Evolutionary conservation across 2,797 vertebrate species (phyloP), one percentile per base, ranked within the genome.

Genomic region (Lepidocolaptes lacrymiger): DNA sequence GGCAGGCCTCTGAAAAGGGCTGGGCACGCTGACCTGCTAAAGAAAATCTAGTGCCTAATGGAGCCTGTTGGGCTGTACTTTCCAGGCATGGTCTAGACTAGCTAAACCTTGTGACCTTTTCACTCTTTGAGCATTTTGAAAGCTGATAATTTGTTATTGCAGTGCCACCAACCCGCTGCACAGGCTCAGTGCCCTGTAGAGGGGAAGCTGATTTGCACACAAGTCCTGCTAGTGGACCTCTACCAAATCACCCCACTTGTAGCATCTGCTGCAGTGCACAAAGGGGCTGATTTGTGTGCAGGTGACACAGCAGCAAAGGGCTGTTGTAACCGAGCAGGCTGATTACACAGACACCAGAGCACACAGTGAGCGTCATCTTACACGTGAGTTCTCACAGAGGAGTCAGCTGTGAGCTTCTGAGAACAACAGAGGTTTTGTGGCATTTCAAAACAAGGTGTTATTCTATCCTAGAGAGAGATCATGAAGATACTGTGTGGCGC

Each of bases 61-160:
- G 67, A 75, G 67, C 81, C 74, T 82, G 28, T 48, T 85, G 76
- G 23, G 44, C 61, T 87, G 63, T 89, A 93, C 82, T 93, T 97
- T 96, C 96, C 96, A 95, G 97, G 92, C 96, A 89, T 84, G 94
- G 96, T 95, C 94, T 94, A 96, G 97, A 92, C 95, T 93, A 86
- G 82, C 91, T 95, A 95, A 94, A 88, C 90, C 74, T 79, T 64
- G 55, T 88, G 96, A 95, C 73, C 67, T 59, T 87, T 94, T 78
- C 58, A 61, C 54, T 48, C 52, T 61, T 4, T 55, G 77, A 95
- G 74, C 72, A 49, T 89, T 91, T 44, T 91, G 80, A 91, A 93
- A 91, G 93, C 85, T 66, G 59, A 7, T 69, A 18, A 88, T 90
- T 68, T 91, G 85, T 91, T 93, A 52, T 61, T 91, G 18, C 32